Evolutionary conservation across 2,888 invertebrate species (phyloP).

Genomic region (Cerastis rubricosa): DNA sequence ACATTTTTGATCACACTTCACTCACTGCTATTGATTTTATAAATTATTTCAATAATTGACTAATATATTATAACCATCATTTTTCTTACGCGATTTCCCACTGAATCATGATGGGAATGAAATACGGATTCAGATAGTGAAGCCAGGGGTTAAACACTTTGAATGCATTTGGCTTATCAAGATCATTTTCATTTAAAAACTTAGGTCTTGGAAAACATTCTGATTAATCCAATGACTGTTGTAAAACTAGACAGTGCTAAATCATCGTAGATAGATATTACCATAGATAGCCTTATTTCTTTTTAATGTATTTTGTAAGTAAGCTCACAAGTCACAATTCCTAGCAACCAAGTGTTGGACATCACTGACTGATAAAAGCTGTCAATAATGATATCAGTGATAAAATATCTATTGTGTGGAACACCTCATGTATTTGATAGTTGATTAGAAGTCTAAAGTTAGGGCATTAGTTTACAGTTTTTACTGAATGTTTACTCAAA

Average conservation of each 20-base stretch:
- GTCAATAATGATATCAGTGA: slow-evolving; percentile 64
- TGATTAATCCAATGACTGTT: neutral
- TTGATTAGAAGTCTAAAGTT: slow-evolving; percentile 20
- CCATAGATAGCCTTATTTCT: neutral
- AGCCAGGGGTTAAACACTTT: slow-evolving; percentile 41
- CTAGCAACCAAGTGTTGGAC: slow-evolving; percentile 63
- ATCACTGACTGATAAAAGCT: slow-evolving; percentile 71
- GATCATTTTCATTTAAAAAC: neutral
- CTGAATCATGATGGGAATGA: slow-evolving; percentile 21
- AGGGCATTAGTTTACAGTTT: neutral
- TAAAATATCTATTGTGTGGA: slow-evolving; percentile 59
- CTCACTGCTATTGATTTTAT: neutral
- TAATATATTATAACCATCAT: slow-evolving; percentile 2
- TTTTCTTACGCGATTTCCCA: slow-evolving; percentile 4
- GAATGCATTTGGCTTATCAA: neutral
- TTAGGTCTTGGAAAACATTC: neutral
- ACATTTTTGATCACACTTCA: slow-evolving; percentile 72
- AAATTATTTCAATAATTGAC: neutral
- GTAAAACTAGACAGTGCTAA: neutral
- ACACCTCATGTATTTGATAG: slow-evolving; percentile 46
- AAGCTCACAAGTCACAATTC: neutral
- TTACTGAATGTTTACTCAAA: too few relatives aligned
- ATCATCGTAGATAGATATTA: neutral
- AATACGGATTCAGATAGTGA: slow-evolving; percentile 16
- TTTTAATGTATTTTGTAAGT: neutral